Percentiles rank a stretch among this genome's conserved stretches.
phyloP scores from a whole-genome alignment of 2,797 vertebrate species.

The Allobates femoralis region DNA sequence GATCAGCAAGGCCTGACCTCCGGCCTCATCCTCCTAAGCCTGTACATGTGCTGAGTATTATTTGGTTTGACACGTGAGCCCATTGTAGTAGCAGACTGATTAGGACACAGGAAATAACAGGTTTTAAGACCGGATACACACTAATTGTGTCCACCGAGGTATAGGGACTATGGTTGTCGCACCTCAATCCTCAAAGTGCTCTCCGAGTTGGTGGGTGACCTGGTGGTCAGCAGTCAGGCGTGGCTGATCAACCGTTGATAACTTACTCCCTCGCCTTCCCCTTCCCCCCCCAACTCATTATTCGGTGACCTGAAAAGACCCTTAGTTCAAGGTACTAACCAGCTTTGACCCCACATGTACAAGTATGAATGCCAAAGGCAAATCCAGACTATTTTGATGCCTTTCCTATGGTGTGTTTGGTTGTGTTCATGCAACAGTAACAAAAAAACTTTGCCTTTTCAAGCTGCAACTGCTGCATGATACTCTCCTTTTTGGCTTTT shows the following conservation, averaged over 20 bases:
- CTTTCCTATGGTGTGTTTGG: too few relatives aligned
- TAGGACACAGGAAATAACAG: slow-evolving; percentile 37
- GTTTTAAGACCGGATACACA: slow-evolving; percentile 23
- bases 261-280: too few relatives aligned
- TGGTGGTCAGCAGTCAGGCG: neutral
- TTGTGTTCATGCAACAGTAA: too few relatives aligned
- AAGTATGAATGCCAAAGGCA: neutral
- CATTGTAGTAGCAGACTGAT: slow-evolving; percentile 24
- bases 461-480: too few relatives aligned
- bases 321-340: neutral
- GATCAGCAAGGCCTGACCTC: neutral
- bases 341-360: neutral
- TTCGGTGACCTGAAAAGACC: neutral
- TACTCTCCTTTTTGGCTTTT: too few relatives aligned
- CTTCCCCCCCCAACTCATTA: too few relatives aligned
- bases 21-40: neutral
- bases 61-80: slow-evolving; percentile 41
- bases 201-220: neutral
- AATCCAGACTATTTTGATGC: neutral
- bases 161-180: neutral
- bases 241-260: neutral
- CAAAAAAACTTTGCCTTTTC: too few relatives aligned
- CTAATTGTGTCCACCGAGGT: slow-evolving; percentile 15
- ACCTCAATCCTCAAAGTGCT: neutral
- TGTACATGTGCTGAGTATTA: slow-evolving; percentile 25